Evolutionary conservation across 1,140 invertebrate species (phyloP), one percentile per base, ranked within the genome.

Genomic region (Diorhabda sublineata): DNA sequence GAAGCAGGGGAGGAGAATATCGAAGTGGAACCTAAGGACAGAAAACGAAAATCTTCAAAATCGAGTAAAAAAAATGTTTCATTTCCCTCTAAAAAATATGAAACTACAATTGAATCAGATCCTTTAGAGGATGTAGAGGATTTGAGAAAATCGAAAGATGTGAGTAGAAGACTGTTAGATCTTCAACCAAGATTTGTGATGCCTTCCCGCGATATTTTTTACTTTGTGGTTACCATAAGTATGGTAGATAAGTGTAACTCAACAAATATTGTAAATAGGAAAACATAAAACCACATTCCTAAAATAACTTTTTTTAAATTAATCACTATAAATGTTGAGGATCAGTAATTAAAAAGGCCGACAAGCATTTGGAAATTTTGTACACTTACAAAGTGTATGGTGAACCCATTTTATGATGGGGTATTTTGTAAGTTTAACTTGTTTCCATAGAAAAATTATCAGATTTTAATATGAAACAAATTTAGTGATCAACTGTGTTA

Each of bases 61-160:
- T 64, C 60, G 8, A 69, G 64, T 26, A 43, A 68, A 3, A 72
- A 70, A 69, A 69, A 57, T n/a, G 9, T 26, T 58, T 63, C 61
- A 7, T 60, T 42, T 41, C 42, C 59, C 42, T 3, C 11, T 26
- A 69, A 69, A 58, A 66, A 67, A 44, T 42, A 69, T 9, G 59
- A 61, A 4, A 6, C 43, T 7, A 58, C 47, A 5, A 45, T 11
- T 3, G 67, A 68, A 11, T 7, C 61, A 5, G 66, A 70, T 5
- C 57, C 47, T 4, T 42, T 65, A 7, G 61, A 67, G 45, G 61
- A 71, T 45, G 68, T 64, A 59, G 69, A 68, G 7, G 59, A 47
- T 5, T n/a, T 44, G 8, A 44, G 41, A 9, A 47, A 68, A 26
- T 7, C 9, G 8, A 68, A 68, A 26, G 61, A 68, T n/a, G 59